A percentile compares a stretch with the other conserved stretches of the same genome.
Evolutionary conservation across 2,888 invertebrate genomes (phyloP).

Genomic region (Platycheirus rosarum): DNA sequence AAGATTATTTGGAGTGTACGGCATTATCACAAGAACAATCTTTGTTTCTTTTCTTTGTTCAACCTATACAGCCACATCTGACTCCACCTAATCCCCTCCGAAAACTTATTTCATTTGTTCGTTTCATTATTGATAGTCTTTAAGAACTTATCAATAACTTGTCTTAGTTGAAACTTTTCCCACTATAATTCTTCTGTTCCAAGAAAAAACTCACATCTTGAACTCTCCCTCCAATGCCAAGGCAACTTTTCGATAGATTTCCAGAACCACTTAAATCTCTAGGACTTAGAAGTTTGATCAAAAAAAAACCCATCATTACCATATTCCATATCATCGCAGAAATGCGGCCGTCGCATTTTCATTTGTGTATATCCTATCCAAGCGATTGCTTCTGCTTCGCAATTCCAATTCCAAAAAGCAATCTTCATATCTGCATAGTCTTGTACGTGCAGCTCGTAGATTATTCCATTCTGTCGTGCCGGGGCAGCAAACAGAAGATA

Average conservation of each 20-base stretch:
- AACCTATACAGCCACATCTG: too few relatives aligned
- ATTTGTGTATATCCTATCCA: conserved; percentile 3
- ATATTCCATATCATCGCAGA: conserved; percentile 3
- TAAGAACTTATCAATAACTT: conserved; percentile 51
- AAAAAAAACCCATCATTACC: conserved; percentile 52
- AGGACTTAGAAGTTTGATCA: conserved; percentile 57
- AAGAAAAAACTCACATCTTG: conserved; percentile 35
- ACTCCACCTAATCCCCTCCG: neutral
- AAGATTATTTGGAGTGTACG: too few relatives aligned
- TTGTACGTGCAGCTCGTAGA: conserved; percentile 34
- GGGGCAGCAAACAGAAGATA: conserved; percentile 62
- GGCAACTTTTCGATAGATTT: conserved; percentile 3
- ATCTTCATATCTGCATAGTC: conserved; percentile 13
- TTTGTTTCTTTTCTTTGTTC: too few relatives aligned
- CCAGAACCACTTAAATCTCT: conserved; percentile 40
- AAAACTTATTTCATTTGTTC: conserved; percentile 25
- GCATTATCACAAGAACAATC: too few relatives aligned
- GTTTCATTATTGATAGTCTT: conserved; percentile 60
- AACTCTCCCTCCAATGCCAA: conserved; percentile 53
- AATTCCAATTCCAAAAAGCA: conserved; percentile 33
- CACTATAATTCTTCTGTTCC: conserved; percentile 21
- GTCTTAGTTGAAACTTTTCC: conserved; percentile 47
- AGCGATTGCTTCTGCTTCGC: neutral
- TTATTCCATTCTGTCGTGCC: conserved; percentile 54
- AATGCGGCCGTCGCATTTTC: conserved; percentile 7